A percentile compares a stretch with the other conserved stretches of the same genome.
Evolutionary conservation across 2,113 vertebrate genomes (phyloP).

Genomic region (Tragulus kanchil): DNA sequence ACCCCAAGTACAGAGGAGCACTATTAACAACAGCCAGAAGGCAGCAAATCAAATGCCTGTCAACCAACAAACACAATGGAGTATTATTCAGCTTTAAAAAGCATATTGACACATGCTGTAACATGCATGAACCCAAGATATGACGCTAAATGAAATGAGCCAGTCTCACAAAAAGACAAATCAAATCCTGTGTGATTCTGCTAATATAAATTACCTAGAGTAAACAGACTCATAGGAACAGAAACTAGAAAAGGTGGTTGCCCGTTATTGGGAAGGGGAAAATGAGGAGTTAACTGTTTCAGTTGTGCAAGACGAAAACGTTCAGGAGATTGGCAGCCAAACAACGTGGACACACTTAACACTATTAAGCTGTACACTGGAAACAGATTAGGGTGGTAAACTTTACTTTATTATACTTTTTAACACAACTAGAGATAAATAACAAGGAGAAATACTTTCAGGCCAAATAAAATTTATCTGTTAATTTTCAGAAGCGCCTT

Average conservation of each 20-base stretch:
- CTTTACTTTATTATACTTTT: not conserved
- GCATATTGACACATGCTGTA: not conserved
- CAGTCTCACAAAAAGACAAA: not conserved
- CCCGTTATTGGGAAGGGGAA: not conserved
- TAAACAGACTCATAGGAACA: not conserved
- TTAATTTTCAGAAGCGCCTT: constrained; percentile 28
- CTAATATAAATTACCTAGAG: not conserved
- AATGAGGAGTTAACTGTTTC: not conserved
- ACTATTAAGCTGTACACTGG: not conserved
- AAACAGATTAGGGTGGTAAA: not conserved
- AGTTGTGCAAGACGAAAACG: not conserved
- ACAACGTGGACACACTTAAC: not conserved
- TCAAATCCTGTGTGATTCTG: not conserved
- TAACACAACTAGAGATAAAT: not conserved
- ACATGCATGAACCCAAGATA: not conserved
- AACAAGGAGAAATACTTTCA: not conserved
- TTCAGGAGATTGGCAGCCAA: not conserved
- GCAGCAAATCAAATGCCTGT: not conserved
- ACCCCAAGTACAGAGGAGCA: not conserved
- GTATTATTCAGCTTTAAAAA: not conserved
- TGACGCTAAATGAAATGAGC: not conserved
- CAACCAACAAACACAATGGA: not conserved
- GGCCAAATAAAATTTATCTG: not conserved
- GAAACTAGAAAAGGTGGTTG: not conserved
- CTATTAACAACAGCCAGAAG: not conserved